These are phyloP conservation scores for Caligus rogercresseyi DNA, from an alignment of 1,140 invertebrate species.

Conservation along the genomic window DNA sequence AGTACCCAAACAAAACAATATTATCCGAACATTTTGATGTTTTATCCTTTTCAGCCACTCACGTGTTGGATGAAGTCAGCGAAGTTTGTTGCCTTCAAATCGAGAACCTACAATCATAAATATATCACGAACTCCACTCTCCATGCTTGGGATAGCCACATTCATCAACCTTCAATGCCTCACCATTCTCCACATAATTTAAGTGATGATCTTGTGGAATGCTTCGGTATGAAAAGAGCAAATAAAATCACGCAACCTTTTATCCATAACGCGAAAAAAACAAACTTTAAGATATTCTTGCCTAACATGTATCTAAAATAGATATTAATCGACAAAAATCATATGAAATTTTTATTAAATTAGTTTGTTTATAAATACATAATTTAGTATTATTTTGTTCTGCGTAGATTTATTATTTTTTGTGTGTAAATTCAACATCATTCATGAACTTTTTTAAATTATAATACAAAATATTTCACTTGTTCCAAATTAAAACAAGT, in stretches of 20 bases:
- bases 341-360: not conserved
- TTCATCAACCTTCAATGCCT: slow-evolving; percentile 54
- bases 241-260: not conserved
- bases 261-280: not conserved
- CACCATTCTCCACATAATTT: slow-evolving; percentile 62
- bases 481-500: no score
- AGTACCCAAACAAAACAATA: no score
- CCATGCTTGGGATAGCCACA: slow-evolving; percentile 34
- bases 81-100: slow-evolving; percentile 23
- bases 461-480: no score
- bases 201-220: slow-evolving; percentile 49
- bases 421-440: no score
- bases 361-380: no score
- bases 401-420: no score
- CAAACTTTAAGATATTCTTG: not conserved
- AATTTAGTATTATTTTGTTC: no score
- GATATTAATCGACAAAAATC: not conserved
- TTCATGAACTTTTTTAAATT: no score
- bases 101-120: slow-evolving; percentile 10
- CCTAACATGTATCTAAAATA: not conserved
- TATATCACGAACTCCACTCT: slow-evolving; percentile 10
- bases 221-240: slow-evolving; percentile 38
- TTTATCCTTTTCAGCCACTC: slow-evolving; percentile 43
- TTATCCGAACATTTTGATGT: no score
- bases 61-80: slow-evolving; percentile 50